Evolutionary conservation across 2,797 vertebrate species (phyloP).

Genomic region (Otolemur crassicaudatus): DNA sequence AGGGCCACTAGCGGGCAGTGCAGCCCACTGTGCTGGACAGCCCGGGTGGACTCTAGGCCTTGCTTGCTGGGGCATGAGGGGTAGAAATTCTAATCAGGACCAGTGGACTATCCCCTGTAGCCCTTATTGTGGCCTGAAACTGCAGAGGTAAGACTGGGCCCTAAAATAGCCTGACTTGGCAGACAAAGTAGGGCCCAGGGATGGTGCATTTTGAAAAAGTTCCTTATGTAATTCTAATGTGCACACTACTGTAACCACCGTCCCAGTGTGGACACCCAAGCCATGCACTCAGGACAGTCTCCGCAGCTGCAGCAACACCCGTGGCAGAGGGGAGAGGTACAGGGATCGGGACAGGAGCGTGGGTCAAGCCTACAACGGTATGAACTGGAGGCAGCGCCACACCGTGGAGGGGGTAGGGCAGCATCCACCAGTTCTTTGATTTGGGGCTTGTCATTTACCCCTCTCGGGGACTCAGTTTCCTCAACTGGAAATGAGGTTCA

Average conservation of each 20-base stretch:
- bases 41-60: background rate
- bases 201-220: background rate
- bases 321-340: too few relatives aligned
- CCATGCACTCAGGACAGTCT: background rate
- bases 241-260: background rate
- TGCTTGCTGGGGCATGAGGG: background rate
- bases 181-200: background rate
- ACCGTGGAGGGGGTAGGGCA: too few relatives aligned
- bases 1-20: background rate
- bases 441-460: background rate
- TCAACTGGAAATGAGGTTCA: background rate
- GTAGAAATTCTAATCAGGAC: too few relatives aligned
- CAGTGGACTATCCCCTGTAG: background rate
- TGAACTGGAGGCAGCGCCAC: too few relatives aligned
- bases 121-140: background rate
- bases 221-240: background rate
- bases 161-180: background rate
- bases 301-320: too few relatives aligned
- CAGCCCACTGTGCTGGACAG: background rate
- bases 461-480: background rate
- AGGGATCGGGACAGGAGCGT: background rate
- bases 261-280: too few relatives aligned
- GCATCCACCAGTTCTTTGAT: rapidly evolving
- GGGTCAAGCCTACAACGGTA: too few relatives aligned
- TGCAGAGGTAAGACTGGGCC: too few relatives aligned